Evolutionary conservation across 2,113 vertebrate species (phyloP).

Genomic region (Scolopax mira): DNA sequence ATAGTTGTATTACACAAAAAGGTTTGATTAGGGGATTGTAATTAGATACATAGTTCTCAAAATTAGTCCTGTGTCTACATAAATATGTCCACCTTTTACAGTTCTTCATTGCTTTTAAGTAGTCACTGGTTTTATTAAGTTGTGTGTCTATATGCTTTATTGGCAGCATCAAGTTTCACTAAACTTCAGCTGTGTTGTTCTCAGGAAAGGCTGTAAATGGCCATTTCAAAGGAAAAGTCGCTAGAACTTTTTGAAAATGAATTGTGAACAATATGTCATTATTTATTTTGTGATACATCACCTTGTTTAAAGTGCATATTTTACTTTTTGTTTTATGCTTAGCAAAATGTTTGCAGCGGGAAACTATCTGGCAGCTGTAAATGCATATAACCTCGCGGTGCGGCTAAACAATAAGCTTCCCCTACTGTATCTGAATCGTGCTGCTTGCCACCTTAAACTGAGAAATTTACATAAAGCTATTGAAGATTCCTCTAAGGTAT

Average conservation of each 20-base stretch:
- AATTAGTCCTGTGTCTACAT: background rate
- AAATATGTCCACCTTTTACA: background rate
- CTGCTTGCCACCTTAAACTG: conserved; percentile 92
- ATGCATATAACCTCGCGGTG: conserved; percentile 88
- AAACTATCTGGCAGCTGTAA: conserved; percentile 87
- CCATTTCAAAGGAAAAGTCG: background rate
- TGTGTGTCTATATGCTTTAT: background rate
- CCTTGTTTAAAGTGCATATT: background rate
- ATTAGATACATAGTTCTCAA: background rate
- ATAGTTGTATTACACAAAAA: background rate
- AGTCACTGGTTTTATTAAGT: background rate
- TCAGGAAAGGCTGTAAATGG: background rate
- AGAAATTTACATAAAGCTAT: conserved; percentile 91
- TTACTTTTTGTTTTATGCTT: conserved; percentile 40
- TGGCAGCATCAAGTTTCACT: background rate
- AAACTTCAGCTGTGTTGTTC: background rate
- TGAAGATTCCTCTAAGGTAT: conserved; percentile 91
- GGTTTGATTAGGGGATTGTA: background rate
- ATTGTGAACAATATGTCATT: background rate
- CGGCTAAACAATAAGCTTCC: conserved; percentile 82
- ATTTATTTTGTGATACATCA: background rate
- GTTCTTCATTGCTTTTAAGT: background rate
- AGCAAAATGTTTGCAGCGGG: conserved; percentile 87
- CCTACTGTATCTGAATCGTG: conserved; percentile 87
- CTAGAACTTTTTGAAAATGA: background rate